phyloP scores from a whole-genome alignment of 2,888 invertebrate genomes.

The Balanococcus diminutus region DNA sequence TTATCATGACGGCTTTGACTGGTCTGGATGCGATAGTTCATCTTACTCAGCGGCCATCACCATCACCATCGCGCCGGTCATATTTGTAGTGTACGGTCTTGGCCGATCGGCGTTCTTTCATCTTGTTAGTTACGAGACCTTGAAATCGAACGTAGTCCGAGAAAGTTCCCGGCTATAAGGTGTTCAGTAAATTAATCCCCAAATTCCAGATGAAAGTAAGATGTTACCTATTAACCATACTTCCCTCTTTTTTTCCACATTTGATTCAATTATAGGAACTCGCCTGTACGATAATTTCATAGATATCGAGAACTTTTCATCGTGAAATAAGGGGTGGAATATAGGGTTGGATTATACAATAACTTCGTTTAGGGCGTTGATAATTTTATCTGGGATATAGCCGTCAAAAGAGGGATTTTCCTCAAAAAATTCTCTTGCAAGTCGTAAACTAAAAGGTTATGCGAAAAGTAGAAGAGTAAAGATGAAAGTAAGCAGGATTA shows the following conservation, averaged over 20 bases:
- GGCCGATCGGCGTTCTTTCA: constrained; percentile 37
- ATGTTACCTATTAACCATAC: not conserved
- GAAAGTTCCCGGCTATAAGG: constrained; percentile 40
- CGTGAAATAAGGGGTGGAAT: not conserved
- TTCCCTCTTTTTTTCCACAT: not conserved
- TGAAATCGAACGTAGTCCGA: constrained; percentile 36
- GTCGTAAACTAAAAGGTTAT: not conserved
- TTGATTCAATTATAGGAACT: not conserved
- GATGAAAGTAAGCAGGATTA: constrained; percentile 30
- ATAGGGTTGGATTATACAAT: not conserved
- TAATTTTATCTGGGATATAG: not conserved
- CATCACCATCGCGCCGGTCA: constrained; percentile 41
- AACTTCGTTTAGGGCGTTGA: not conserved
- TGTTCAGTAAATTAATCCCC: constrained; percentile 10
- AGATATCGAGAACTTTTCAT: not conserved
- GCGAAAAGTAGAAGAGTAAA: constrained; percentile 18
- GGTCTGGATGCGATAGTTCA: constrained; percentile 42
- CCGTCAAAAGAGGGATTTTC: not conserved
- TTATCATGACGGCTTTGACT: constrained; percentile 39
- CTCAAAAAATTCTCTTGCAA: not conserved
- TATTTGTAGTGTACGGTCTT: constrained; percentile 27
- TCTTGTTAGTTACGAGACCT: constrained; percentile 32
- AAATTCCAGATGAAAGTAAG: not conserved
- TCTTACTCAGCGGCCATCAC: constrained; percentile 40
- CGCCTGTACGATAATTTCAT: not conserved